A percentile compares a stretch with the other conserved stretches of the same genome.
phyloP scores from a whole-genome alignment of 1,140 invertebrate genomes.

The Ostrea edulis region DNA sequence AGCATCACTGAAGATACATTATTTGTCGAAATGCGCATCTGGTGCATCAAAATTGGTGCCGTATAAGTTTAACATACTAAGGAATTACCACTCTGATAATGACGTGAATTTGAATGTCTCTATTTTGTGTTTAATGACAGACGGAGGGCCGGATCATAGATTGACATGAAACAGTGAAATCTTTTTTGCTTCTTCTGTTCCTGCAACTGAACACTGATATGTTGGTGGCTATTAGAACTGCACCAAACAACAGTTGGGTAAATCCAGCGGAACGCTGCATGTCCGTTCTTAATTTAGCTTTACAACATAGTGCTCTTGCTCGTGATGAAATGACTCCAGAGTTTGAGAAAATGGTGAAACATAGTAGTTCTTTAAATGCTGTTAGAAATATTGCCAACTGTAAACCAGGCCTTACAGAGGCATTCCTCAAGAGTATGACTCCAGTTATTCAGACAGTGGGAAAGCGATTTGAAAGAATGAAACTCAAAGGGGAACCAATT shows the following conservation, averaged over 20 bases:
- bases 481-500: constrained; percentile 44
- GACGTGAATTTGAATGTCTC: constrained; percentile 17
- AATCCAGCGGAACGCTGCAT: constrained; percentile 55
- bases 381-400: constrained; percentile 8
- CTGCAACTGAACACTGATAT: constrained; percentile 50
- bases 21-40: too few species aligned
- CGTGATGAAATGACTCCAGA: neutral
- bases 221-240: constrained; percentile 46
- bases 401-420: constrained; percentile 43
- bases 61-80: too few species aligned
- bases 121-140: constrained; percentile 53
- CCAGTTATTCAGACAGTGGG: constrained; percentile 33
- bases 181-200: constrained; percentile 46
- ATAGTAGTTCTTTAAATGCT: neutral
- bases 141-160: constrained; percentile 59
- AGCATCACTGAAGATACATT: too few species aligned
- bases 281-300: constrained; percentile 47
- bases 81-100: constrained; percentile 14
- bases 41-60: too few species aligned
- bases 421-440: constrained; percentile 30
- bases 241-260: constrained; percentile 48
- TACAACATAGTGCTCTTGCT: constrained; percentile 19
- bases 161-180: constrained; percentile 39
- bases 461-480: constrained; percentile 40
- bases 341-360: constrained; percentile 43